Percentiles rank a stretch among this genome's conserved stretches.
Conservation (phyloP, 35 echinoderm and acorn worm genomes). For the Hemicentrotus pulcherrimus region DNA sequence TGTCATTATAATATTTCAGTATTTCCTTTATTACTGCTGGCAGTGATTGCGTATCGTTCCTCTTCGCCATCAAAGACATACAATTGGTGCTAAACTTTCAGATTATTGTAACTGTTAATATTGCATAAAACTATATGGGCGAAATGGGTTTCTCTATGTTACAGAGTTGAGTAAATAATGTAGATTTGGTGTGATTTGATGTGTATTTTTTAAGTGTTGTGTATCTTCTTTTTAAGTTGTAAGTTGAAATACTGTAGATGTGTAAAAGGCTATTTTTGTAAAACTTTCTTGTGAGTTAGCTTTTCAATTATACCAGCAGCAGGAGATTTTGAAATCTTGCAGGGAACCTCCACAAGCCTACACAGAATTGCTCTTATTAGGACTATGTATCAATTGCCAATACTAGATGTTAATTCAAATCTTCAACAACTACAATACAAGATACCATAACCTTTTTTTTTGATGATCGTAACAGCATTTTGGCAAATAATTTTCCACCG, state of each 20-base stretch:
- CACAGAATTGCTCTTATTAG: background rate
- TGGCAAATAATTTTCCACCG: no score
- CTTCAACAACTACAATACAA: no score
- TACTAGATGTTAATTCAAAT: no score
- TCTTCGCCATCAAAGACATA: background rate
- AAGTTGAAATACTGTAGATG: background rate
- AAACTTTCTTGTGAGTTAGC: background rate
- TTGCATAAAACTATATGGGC: background rate
- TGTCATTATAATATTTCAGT: background rate
- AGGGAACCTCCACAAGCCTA: no score
- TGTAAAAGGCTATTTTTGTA: background rate
- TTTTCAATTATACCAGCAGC: no score
- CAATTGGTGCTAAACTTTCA: background rate
- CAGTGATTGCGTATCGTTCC: background rate
- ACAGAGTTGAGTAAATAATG: background rate
- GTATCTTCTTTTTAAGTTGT: background rate
- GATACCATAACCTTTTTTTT: no score
- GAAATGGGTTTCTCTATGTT: background rate
- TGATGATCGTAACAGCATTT: no score
- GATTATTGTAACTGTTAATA: background rate
- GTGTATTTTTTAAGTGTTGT: background rate
- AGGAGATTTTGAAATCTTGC: no score
- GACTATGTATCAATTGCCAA: background rate
- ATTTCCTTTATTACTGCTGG: background rate
- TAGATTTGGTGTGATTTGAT: background rate